Conservation (phyloP, 37 sponge, comb jelly and placozoan genomes). For the Spongia lamella region DNA sequence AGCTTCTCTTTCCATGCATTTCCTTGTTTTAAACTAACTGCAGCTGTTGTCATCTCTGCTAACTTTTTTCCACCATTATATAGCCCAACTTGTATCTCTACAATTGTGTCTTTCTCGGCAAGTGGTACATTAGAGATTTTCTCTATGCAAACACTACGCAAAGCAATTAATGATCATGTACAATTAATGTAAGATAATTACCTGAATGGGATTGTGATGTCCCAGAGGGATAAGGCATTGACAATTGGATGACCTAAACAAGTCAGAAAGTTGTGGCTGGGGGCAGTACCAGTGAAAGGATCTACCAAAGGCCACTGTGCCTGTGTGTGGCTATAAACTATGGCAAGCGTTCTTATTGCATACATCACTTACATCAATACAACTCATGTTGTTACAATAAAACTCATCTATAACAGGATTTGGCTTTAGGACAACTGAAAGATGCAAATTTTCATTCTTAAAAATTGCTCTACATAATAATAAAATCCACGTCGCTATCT, state of each 20-base stretch:
- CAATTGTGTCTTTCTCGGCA: too few species aligned
- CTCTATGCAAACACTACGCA: neutral
- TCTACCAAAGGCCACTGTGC: constrained; percentile 56
- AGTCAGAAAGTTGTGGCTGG: constrained; percentile 50
- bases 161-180: neutral
- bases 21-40: too few species aligned
- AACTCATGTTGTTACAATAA: constrained; percentile 33
- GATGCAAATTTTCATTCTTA: constrained; percentile 46
- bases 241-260: neutral
- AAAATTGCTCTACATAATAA: constrained; percentile 38
- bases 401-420: constrained; percentile 9
- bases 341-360: neutral
- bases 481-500: neutral
- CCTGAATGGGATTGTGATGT: constrained; percentile 49
- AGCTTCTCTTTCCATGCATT: too few species aligned
- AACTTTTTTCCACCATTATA: too few species aligned
- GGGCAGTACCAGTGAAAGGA: constrained; percentile 38
- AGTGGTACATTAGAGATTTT: too few species aligned
- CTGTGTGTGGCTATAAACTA: neutral
- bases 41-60: too few species aligned
- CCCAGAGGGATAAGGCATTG: constrained; percentile 55
- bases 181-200: constrained; percentile 6
- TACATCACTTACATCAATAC: neutral
- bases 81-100: too few species aligned
- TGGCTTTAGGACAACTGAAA: constrained; percentile 52